A percentile compares a stretch with the other conserved stretches of the same genome.
These are phyloP conservation scores for Lasioglossum marginatum DNA, from an alignment of 2,888 invertebrate genomes.

Conservation along the genomic window DNA sequence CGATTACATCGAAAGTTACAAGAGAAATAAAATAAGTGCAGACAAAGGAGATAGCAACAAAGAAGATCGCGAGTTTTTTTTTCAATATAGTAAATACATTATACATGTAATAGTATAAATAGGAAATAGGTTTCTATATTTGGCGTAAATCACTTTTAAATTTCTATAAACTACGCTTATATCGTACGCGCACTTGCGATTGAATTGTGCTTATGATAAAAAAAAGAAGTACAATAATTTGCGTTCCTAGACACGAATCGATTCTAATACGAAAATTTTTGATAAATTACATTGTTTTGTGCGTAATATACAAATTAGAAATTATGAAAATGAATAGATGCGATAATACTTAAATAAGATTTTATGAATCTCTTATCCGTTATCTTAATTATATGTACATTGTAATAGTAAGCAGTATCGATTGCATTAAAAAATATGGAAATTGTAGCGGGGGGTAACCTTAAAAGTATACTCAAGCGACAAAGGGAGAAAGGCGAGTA, in stretches of 20 bases:
- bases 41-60: constrained; percentile 29
- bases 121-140: constrained; percentile 75
- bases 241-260: constrained; percentile 15
- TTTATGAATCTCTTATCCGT: constrained; percentile 59
- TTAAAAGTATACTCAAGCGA: constrained; percentile 66
- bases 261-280: constrained; percentile 41
- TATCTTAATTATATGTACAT: constrained; percentile 71
- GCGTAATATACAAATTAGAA: constrained; percentile 41
- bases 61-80: constrained; percentile 50
- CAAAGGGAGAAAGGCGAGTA: constrained; percentile 65
- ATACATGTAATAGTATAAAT: constrained; percentile 72
- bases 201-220: constrained; percentile 55
- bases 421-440: constrained; percentile 72
- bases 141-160: constrained; percentile 79
- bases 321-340: constrained; percentile 50
- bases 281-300: constrained; percentile 35
- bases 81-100: constrained; percentile 57
- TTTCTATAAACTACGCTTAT: constrained; percentile 70
- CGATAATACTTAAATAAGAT: constrained; percentile 52
- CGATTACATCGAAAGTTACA: constrained; percentile 31
- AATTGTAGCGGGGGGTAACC: constrained; percentile 53
- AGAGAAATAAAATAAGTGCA: constrained; percentile 37
- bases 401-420: constrained; percentile 68
- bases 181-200: constrained; percentile 50
- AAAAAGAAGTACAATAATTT: constrained; percentile 52